A percentile compares a stretch with the other conserved stretches of the same genome.
These are phyloP conservation scores for Andrena dorsata DNA, from an alignment of 2,888 invertebrate genomes.

Conservation along the genomic window DNA sequence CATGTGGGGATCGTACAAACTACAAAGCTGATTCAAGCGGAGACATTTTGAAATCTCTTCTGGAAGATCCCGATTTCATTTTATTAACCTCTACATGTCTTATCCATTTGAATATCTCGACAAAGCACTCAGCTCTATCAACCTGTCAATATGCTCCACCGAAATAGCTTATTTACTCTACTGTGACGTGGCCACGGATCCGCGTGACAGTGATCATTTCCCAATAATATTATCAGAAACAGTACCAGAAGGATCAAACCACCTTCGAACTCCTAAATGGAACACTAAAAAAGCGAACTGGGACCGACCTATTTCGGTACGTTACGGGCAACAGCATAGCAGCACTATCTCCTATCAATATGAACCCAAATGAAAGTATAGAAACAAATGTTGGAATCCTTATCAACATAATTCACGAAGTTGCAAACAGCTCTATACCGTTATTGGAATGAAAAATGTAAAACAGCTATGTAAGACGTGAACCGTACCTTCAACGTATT, in stretches of 20 bases:
- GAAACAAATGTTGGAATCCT: background rate
- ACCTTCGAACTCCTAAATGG: background rate
- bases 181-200: background rate
- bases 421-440: background rate
- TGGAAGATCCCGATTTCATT: background rate
- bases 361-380: background rate
- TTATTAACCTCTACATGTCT: background rate
- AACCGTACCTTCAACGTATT: background rate
- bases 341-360: background rate
- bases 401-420: background rate
- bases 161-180: background rate
- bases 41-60: background rate
- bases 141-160: background rate
- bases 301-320: background rate
- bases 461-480: background rate
- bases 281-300: background rate
- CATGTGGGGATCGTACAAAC: background rate
- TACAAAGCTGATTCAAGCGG: background rate
- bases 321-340: background rate
- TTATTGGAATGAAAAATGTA: background rate
- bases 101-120: background rate
- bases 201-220: background rate
- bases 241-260: background rate
- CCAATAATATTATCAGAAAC: background rate
- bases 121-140: background rate